A percentile compares a stretch with the other conserved stretches of the same genome.
Conservation (phyloP, 2,113 vertebrate species). For the Gavialis gangeticus region DNA sequence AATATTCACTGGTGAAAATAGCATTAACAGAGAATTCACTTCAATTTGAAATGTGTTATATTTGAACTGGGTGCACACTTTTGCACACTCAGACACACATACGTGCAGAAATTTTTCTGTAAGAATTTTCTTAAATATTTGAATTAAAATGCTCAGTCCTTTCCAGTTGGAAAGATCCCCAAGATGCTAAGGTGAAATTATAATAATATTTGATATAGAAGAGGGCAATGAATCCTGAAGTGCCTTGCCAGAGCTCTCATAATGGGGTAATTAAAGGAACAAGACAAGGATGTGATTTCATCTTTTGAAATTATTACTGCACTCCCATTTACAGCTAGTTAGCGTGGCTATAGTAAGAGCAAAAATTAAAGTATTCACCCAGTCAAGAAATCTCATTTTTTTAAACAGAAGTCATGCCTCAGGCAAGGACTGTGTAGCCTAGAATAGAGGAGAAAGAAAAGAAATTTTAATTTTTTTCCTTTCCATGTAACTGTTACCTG, state of each 20-base stretch:
- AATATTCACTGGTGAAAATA: background rate
- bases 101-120: no score
- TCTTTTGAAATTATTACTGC: rapidly evolving
- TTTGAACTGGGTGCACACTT: no score
- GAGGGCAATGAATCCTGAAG: rapidly evolving
- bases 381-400: background rate
- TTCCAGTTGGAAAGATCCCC: background rate
- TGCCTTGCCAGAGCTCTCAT: background rate
- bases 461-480: background rate
- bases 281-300: rapidly evolving
- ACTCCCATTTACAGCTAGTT: background rate
- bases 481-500: background rate
- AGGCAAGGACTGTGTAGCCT: background rate
- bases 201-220: rapidly evolving
- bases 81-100: no score
- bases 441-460: background rate
- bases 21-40: rapidly evolving
- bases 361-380: background rate
- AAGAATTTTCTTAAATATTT: background rate
- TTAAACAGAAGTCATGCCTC: background rate
- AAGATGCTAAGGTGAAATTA: background rate
- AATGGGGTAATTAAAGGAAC: background rate
- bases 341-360: background rate
- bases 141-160: background rate
- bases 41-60: background rate